A percentile compares a stretch with the other conserved stretches of the same genome.
phyloP scores from a whole-genome alignment of 2,888 invertebrate genomes.

The Morpho achilles region DNA sequence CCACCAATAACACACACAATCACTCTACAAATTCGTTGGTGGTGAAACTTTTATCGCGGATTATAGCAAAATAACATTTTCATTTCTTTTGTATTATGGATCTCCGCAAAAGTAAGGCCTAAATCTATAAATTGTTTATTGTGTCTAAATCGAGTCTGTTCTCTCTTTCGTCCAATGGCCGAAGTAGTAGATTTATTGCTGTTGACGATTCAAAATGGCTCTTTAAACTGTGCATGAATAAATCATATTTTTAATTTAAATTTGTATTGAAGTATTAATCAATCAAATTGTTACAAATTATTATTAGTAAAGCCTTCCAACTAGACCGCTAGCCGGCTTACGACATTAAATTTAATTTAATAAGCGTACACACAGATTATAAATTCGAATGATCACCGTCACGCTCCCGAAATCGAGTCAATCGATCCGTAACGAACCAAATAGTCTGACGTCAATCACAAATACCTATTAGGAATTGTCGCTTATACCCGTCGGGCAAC shows the following conservation, averaged over 20 bases:
- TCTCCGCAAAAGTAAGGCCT: too few species aligned
- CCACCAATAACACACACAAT: too few species aligned
- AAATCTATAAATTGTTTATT: too few species aligned
- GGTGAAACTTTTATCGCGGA: too few species aligned
- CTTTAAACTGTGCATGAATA: background rate
- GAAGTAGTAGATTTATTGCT: too few species aligned
- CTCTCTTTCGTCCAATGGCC: too few species aligned
- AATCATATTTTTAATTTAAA: background rate
- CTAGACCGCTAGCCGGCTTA: conserved; percentile 14
- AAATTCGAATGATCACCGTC: conserved; percentile 46
- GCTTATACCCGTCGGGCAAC: conserved; percentile 26
- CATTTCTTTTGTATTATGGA: too few species aligned
- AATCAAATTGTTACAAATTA: conserved; percentile 8
- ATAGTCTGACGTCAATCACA: conserved; percentile 45
- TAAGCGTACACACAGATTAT: conserved; percentile 25
- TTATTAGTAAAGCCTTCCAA: conserved; percentile 4
- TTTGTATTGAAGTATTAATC: background rate
- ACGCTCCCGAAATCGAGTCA: conserved; percentile 44
- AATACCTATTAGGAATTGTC: conserved; percentile 53
- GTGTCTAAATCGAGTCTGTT: too few species aligned
- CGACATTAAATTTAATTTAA: conserved; percentile 24
- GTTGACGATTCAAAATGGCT: too few species aligned
- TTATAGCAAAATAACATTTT: too few species aligned
- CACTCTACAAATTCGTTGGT: too few species aligned
- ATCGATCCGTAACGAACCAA: conserved; percentile 37